Evolutionary conservation across 2,113 vertebrate genomes (phyloP).

Genomic region (Phrynocephalus versicolor): DNA sequence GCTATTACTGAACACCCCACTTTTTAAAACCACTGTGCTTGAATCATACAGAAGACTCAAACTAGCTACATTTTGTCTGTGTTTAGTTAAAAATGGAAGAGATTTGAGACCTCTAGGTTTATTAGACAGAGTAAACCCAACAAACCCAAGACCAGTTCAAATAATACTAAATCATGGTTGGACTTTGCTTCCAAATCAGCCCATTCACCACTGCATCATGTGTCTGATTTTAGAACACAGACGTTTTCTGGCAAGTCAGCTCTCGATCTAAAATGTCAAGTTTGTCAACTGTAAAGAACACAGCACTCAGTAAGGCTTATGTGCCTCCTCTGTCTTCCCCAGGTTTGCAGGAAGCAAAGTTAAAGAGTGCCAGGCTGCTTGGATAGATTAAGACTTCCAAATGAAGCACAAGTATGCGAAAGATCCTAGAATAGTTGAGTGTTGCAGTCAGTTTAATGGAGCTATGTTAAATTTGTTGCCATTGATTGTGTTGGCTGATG

Average conservation of each 20-base stretch:
- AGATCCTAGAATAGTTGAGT: background rate
- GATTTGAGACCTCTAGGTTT: too few species aligned
- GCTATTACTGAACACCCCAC: too few species aligned
- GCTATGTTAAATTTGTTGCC: background rate
- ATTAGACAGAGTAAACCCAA: too few species aligned
- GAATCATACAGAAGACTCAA: too few species aligned
- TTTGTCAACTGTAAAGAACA: background rate
- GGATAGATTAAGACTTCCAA: background rate
- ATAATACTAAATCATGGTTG: too few species aligned
- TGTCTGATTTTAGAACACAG: background rate
- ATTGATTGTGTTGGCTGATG: too few species aligned
- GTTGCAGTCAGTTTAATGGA: background rate
- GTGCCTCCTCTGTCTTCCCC: background rate
- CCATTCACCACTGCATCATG: background rate
- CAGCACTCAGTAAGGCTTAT: background rate
- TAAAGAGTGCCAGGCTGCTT: background rate
- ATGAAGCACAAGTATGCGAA: background rate
- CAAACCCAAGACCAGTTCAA: too few species aligned
- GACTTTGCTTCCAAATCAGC: too few species aligned
- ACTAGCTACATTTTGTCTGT: too few species aligned
- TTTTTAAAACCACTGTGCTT: too few species aligned
- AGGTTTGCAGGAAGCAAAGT: background rate
- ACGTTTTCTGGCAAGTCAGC: background rate
- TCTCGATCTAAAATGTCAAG: background rate
- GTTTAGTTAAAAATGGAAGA: too few species aligned